These are phyloP conservation scores for Scartelaos histophorus DNA, from an alignment of 2,113 vertebrate genomes.

Conservation along the genomic window DNA sequence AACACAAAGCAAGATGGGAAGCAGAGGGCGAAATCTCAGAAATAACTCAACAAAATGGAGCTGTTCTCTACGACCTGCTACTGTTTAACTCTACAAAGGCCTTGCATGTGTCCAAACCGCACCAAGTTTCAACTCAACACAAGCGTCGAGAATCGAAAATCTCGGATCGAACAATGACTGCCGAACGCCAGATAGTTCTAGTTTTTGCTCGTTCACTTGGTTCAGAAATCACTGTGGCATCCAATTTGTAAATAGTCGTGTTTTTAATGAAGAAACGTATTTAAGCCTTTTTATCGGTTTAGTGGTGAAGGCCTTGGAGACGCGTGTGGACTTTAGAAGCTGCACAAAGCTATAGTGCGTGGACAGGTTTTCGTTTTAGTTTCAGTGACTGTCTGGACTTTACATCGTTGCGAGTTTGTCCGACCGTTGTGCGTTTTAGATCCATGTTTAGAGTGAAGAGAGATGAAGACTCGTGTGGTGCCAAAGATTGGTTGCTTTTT, in stretches of 20 bases:
- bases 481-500: slow-evolving; percentile 53
- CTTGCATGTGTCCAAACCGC: slow-evolving; percentile 59
- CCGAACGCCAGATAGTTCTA: slow-evolving; percentile 14
- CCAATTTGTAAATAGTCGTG: slow-evolving; percentile 63
- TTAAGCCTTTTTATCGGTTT: slow-evolving; percentile 61
- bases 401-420: background rate
- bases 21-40: slow-evolving; percentile 74
- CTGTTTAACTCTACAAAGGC: slow-evolving; percentile 39
- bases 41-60: slow-evolving; percentile 2
- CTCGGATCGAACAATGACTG: slow-evolving; percentile 48
- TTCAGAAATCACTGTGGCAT: slow-evolving; percentile 65
- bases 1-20: slow-evolving; percentile 38
- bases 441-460: slow-evolving; percentile 22
- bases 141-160: slow-evolving; percentile 35
- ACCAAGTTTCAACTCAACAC: slow-evolving; percentile 37
- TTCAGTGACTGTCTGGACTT: slow-evolving; percentile 26
- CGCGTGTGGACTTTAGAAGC: slow-evolving; percentile 36
- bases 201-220: slow-evolving; percentile 34
- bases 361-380: slow-evolving; percentile 13
- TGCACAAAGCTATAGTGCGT: slow-evolving; percentile 22
- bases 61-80: slow-evolving; percentile 32
- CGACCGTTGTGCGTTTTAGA: slow-evolving; percentile 13
- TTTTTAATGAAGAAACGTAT: slow-evolving; percentile 64
- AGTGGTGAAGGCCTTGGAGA: slow-evolving; percentile 36
- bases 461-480: slow-evolving; percentile 26